A percentile compares a stretch with the other conserved stretches of the same genome.
Evolutionary conservation across 2,797 vertebrate species (phyloP).

Genomic region (Heterohyrax brucei): DNA sequence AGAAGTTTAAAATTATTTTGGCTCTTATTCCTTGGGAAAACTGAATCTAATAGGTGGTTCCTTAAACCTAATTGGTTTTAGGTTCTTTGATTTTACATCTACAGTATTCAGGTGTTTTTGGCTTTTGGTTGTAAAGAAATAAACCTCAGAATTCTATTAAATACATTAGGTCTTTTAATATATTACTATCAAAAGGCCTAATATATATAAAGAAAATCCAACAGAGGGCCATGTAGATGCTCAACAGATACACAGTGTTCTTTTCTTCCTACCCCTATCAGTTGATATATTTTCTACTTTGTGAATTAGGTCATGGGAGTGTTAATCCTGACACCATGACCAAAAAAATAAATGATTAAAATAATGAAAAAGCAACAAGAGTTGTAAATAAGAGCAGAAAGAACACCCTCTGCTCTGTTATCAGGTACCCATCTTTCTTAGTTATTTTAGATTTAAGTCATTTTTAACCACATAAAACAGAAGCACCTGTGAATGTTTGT

Average conservation of each 20-base stretch:
- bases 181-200: not conserved
- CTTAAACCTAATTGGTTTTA: constrained; percentile 22
- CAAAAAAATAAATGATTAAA: constrained; percentile 29
- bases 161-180: not conserved
- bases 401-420: not conserved
- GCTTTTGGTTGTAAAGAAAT: not conserved
- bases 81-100: constrained; percentile 12
- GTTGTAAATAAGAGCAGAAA: constrained; percentile 66
- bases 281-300: not conserved
- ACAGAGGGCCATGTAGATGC: not conserved
- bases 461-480: constrained; percentile 67
- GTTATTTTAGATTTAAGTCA: constrained; percentile 9
- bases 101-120: constrained; percentile 4
- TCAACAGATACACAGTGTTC: constrained; percentile 26
- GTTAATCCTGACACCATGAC: constrained; percentile 11
- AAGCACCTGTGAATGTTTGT: constrained; percentile 36
- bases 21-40: constrained; percentile 17
- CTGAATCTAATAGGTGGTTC: constrained; percentile 19
- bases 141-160: not conserved
- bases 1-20: constrained; percentile 39
- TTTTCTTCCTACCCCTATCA: not conserved
- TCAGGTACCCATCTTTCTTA: not conserved
- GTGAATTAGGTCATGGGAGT: constrained; percentile 52
- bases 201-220: not conserved
- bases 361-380: constrained; percentile 44